phyloP scores from a whole-genome alignment of 2,113 vertebrate species.

The Pristiophorus japonicus region DNA sequence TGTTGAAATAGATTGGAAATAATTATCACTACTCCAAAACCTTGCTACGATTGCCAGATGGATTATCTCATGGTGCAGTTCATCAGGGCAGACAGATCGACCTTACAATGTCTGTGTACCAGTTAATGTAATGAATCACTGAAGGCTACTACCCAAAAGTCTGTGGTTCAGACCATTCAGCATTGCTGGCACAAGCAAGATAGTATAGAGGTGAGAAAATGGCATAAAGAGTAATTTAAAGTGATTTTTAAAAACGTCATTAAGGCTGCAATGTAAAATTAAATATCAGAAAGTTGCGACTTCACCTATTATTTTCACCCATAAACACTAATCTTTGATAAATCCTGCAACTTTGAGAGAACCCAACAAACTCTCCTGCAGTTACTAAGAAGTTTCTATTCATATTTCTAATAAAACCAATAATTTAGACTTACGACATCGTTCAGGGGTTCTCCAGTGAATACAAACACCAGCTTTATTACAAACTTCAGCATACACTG shows the following conservation, averaged over 20 bases:
- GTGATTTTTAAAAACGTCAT: not conserved
- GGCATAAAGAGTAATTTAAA: not conserved
- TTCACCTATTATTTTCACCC: not conserved
- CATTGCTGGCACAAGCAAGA: not conserved
- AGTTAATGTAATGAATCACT: not conserved
- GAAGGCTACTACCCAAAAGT: not conserved
- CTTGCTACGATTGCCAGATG: not conserved
- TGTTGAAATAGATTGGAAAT: not conserved
- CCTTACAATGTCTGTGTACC: not conserved
- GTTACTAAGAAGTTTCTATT: not conserved
- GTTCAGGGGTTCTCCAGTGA: constrained; percentile 69
- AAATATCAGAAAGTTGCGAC: not conserved
- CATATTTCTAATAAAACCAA: not conserved
- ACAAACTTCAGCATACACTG: constrained; percentile 72
- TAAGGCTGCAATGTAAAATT: not conserved
- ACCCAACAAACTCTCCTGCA: not conserved
- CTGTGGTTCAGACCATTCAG: not conserved
- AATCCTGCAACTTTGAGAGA: not conserved
- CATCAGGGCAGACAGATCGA: not conserved
- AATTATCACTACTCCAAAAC: not conserved
- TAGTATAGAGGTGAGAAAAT: not conserved
- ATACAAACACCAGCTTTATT: constrained; percentile 59
- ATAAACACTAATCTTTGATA: not conserved
- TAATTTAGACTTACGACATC: constrained; percentile 66
- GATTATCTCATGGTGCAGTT: not conserved